Percentiles rank a stretch among this genome's conserved stretches.
Evolutionary conservation across 1,140 invertebrate genomes (phyloP).

Genomic region (Papilio glaucus): DNA sequence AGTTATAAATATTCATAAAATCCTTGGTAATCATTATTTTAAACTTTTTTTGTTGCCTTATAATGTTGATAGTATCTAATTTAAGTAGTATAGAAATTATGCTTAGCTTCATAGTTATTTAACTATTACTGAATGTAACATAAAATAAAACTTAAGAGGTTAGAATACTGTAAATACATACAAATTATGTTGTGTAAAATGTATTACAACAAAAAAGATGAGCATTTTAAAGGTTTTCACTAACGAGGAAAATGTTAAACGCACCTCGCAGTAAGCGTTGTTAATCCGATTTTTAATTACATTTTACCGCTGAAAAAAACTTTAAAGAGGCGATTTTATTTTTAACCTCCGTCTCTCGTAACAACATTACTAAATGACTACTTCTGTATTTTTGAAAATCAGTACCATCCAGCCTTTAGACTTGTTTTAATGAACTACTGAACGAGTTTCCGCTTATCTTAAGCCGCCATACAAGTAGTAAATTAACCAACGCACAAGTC

Average conservation of each 20-base stretch:
- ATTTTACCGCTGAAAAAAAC: not conserved
- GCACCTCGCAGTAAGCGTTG: not conserved
- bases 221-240: not conserved
- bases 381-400: not conserved
- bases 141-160: no score
- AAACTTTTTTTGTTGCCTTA: no score
- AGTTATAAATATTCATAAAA: no score
- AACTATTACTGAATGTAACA: no score
- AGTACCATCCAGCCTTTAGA: not conserved
- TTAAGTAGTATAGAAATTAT: no score
- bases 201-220: not conserved
- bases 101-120: no score
- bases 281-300: constrained; percentile 1
- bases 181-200: not conserved
- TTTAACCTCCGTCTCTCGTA: not conserved
- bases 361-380: constrained; percentile 10
- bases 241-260: not conserved
- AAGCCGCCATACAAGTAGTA: not conserved
- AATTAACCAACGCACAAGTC: no score
- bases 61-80: no score
- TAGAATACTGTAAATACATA: no score
- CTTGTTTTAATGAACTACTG: not conserved
- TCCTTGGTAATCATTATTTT: no score
- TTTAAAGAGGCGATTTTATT: not conserved
- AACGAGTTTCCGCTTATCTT: not conserved